Evolutionary conservation across 2,888 invertebrate species (phyloP).

Genomic region (Agrotis segetum): DNA sequence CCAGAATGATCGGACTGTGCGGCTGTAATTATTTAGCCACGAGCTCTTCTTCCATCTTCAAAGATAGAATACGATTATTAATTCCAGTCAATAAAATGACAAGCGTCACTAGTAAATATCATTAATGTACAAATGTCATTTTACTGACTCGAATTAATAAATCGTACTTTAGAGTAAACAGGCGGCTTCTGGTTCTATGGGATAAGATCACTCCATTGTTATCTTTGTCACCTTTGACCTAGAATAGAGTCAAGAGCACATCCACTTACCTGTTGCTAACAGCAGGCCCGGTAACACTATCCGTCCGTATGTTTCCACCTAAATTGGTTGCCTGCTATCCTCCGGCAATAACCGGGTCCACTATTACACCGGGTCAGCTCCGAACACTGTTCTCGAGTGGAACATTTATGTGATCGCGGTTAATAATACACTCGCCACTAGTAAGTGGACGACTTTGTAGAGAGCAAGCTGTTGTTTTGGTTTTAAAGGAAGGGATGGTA

Average conservation of each 20-base stretch:
- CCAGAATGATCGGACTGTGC: too few species aligned
- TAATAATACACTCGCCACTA: conserved; percentile 38
- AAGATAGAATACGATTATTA: too few species aligned
- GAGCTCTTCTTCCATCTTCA: too few species aligned
- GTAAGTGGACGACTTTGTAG: conserved; percentile 10
- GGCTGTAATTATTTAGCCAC: too few species aligned
- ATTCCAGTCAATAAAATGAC: too few species aligned
- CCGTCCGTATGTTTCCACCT: conserved; percentile 49
- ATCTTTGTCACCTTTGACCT: too few species aligned
- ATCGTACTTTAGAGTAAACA: too few species aligned
- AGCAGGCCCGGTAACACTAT: background rate
- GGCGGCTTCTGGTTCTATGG: too few species aligned
- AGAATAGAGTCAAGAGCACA: background rate
- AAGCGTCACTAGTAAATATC: too few species aligned
- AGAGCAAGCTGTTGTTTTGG: background rate
- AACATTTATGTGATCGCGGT: conserved; percentile 32
- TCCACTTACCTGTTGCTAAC: background rate
- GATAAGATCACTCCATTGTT: too few species aligned
- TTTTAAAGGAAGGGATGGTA: background rate
- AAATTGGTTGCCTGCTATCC: conserved; percentile 46
- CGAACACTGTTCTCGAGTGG: conserved; percentile 11
- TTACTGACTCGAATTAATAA: too few species aligned
- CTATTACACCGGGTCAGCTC: conserved; percentile 43
- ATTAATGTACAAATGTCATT: too few species aligned
- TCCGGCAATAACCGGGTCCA: conserved; percentile 44